Conservation (phyloP, 2,888 invertebrate species). For the Colostygia pectinataria region DNA sequence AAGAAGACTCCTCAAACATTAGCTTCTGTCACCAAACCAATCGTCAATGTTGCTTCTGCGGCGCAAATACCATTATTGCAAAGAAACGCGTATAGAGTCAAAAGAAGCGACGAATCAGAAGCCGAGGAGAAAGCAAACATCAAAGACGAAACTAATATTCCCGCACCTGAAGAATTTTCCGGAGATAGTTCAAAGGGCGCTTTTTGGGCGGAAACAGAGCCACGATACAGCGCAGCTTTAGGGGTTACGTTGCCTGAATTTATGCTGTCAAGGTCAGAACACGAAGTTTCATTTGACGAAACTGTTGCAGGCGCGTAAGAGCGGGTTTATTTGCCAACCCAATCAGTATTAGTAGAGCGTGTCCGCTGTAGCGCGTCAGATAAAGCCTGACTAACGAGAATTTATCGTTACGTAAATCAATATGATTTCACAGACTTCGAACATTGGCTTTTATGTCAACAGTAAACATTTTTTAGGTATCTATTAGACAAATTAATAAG, state of each 20-base stretch:
- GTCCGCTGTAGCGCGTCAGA: conserved; percentile 65
- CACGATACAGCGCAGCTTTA: conserved; percentile 84
- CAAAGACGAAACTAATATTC: conserved; percentile 65
- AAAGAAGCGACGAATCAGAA: conserved; percentile 63
- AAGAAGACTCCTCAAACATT: conserved; percentile 62
- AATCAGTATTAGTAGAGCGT: conserved; percentile 73
- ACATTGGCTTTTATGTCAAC: conserved; percentile 22
- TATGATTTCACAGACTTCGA: conserved; percentile 62
- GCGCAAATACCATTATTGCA: conserved; percentile 31
- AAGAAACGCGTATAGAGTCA: conserved; percentile 48
- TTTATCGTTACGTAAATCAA: conserved; percentile 69
- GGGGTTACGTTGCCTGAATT: conserved; percentile 86
- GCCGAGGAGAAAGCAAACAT: conserved; percentile 58
- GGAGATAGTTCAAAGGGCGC: conserved; percentile 83
- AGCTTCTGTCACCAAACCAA: conserved; percentile 51
- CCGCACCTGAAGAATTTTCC: conserved; percentile 78
- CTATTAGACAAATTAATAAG: not conserved
- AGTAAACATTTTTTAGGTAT: not conserved
- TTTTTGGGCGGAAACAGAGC: conserved; percentile 86
- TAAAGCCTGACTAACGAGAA: conserved; percentile 63
- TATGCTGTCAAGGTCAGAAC: conserved; percentile 86
- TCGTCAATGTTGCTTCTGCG: conserved; percentile 42
- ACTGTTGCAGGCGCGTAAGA: conserved; percentile 71
- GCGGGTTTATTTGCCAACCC: conserved; percentile 61
- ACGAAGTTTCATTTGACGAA: conserved; percentile 86